Evolutionary conservation across 2,888 invertebrate species (phyloP), one percentile per base, ranked within the genome.

Genomic region (Sesia apiformis): DNA sequence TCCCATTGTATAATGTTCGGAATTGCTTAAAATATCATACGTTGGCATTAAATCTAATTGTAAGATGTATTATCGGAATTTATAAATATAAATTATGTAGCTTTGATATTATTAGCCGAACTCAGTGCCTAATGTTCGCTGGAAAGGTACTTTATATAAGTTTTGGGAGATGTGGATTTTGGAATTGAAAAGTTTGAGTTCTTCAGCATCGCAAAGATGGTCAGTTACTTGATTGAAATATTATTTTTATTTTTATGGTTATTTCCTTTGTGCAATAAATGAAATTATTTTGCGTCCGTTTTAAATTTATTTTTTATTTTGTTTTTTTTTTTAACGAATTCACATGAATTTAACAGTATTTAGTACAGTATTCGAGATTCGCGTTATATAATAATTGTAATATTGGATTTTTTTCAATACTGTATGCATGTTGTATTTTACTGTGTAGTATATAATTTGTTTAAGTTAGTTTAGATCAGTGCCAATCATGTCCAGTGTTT

Each of bases 211-310:
- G 42, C 7, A 50, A 38, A 59, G 52, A 53, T 54, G 68, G 66
- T 65, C 70, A 70, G 66, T 70, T 62, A 58, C 55, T 55, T 52
- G 49, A 40, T 49, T 56, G 39, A 38, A 42, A 42, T 7, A 42
- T 39, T 53, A 53, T 60, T 55, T 54, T 61, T 54, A 52, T 55
- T 56, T 54, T 53, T 4, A 49, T 49, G 8, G 23, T 70, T 65
- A 64, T 66, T 64, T 69, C 70, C 70, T 67, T 73, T 77, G 88
- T 89, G 88, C 88, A 88, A 88, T 88, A 89, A 74, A 66, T 76
- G 79, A 77, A 87, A 87, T 82, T 80, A 70, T 76, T 84, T 88
- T 88, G 84, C 88, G 88, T 88, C 88, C 88, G 86, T 82, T 75
- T 75, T 78, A 69, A 66, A 68, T 73, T 69, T 74, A 69, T 71